phyloP scores from a whole-genome alignment of 2,113 vertebrate species.

The Calypte anna region DNA sequence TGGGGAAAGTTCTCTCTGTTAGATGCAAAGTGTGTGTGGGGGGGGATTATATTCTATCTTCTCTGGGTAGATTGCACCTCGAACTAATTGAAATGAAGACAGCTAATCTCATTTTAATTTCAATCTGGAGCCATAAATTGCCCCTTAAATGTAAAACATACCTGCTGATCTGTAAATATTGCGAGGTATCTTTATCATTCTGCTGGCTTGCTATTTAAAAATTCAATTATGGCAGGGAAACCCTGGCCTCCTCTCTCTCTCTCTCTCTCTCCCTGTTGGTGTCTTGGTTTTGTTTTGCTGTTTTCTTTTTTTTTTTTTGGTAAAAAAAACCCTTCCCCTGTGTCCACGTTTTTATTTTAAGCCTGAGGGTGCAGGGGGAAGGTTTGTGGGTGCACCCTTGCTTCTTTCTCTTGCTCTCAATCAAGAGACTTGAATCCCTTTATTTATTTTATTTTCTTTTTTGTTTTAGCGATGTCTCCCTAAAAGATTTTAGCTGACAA shows the following conservation, averaged over 20 bases:
- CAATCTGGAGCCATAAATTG: slow-evolving; percentile 60
- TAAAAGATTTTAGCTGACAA: slow-evolving; percentile 67
- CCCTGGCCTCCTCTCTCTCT: slow-evolving; percentile 2
- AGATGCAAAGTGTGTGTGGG: not conserved
- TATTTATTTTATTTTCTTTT: not conserved
- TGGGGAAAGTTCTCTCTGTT: slow-evolving; percentile 15
- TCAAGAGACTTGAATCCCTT: not conserved
- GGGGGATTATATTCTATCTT: not conserved
- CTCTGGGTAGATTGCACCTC: slow-evolving; percentile 19
- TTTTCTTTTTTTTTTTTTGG: not conserved
- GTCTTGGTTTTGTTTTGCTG: too few relatives aligned
- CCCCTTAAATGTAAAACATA: slow-evolving; percentile 61
- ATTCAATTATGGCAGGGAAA: slow-evolving; percentile 28
- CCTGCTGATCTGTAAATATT: slow-evolving; percentile 68
- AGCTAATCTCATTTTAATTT: slow-evolving; percentile 64
- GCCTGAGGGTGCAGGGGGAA: not conserved
- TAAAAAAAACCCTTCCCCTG: not conserved
- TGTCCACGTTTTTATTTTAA: not conserved
- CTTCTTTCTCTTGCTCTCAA: not conserved
- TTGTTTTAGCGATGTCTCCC: slow-evolving; percentile 17
- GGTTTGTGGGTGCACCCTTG: not conserved
- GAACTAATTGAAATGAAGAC: slow-evolving; percentile 60
- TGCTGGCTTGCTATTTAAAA: slow-evolving; percentile 52
- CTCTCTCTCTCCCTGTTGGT: not conserved
- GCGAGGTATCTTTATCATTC: slow-evolving; percentile 36